Evolutionary conservation across 2,113 vertebrate genomes (phyloP).

Genomic region (Electrona antarctica): DNA sequence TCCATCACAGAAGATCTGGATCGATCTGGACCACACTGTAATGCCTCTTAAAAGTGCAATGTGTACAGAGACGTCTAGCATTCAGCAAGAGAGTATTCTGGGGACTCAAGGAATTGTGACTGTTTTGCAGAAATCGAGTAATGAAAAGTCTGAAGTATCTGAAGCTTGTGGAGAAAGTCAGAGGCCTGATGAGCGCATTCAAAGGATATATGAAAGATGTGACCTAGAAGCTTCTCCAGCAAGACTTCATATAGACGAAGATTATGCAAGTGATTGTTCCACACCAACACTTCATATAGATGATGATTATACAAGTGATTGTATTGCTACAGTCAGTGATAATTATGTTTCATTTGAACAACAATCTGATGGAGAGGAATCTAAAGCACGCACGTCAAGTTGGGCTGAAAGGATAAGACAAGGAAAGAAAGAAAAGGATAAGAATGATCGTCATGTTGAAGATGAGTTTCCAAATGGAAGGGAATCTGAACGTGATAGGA

Average conservation of each 20-base stretch:
- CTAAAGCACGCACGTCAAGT: conserved; percentile 6
- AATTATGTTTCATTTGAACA: conserved; percentile 23
- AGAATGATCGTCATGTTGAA: background rate
- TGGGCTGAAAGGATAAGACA: conserved; percentile 7
- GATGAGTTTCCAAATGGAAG: conserved; percentile 21
- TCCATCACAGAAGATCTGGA: conserved; percentile 6
- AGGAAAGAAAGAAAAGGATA: background rate
- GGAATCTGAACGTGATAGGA: conserved; percentile 7
- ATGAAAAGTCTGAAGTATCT: background rate
- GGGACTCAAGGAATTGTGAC: background rate
- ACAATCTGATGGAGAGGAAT: conserved; percentile 6
- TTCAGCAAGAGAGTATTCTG: conserved; percentile 17
- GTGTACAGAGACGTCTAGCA: conserved; percentile 23
- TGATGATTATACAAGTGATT: background rate
- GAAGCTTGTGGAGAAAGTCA: conserved; percentile 12
- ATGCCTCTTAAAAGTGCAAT: conserved; percentile 34
- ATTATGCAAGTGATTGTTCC: conserved; percentile 10
- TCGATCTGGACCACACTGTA: background rate
- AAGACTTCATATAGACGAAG: conserved; percentile 3
- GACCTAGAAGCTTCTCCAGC: conserved; percentile 13
- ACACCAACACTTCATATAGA: background rate
- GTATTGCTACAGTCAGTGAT: background rate
- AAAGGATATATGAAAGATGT: background rate
- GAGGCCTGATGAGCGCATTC: background rate
- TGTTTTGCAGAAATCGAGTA: conserved; percentile 10